Evolutionary conservation across 2,888 invertebrate genomes (phyloP), one percentile per base, ranked within the genome.

Genomic region (Xanthorhoe designata): DNA sequence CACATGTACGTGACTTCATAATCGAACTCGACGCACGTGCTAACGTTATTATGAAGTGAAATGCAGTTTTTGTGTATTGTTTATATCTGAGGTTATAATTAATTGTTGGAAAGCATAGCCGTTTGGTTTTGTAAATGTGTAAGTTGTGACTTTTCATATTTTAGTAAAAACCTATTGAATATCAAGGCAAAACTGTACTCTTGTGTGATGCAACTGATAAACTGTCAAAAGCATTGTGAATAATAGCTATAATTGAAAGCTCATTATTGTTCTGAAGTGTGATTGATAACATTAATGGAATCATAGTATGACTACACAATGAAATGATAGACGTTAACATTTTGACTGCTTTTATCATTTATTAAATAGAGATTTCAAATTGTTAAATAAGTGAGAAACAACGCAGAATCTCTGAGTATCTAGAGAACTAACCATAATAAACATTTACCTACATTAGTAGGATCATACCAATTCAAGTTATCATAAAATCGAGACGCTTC

Each of bases 1-100:
- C 61, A 69, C 77, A 80, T 76, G 82, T 78, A 70, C 66, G 70
- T 49, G 55, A n/a, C 35, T 32, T 32, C 29, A 18, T 56, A 49
- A 15, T n/a, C 54, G 35, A 19, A 52, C 45, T 35, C 60, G 66
- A 68, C 59, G 73, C 80, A 79, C 81, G 82, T 78, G 80, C 70
- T 75, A 73, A 78, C 76, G 74, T 65, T 62, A 56, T 69, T 71
- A 66, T 65, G 64, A 65, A 65, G 73, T 73, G 69, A 64, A 59
- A 64, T 60, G 53, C 54, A 29, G 66, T 64, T 67, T 63, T 62
- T 69, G 65, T 68, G 52, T 54, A 56, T 42, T 61, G 53, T 65
- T 63, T 45, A 52, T 35, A 18, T 19, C 58, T 56, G 42, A 58
- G 19, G 52, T 62, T 64, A 61, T 47, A 17, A 29, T n/a, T 53